Evolutionary conservation across 2,888 invertebrate species (phyloP).

Genomic region (Eilema sororculum): DNA sequence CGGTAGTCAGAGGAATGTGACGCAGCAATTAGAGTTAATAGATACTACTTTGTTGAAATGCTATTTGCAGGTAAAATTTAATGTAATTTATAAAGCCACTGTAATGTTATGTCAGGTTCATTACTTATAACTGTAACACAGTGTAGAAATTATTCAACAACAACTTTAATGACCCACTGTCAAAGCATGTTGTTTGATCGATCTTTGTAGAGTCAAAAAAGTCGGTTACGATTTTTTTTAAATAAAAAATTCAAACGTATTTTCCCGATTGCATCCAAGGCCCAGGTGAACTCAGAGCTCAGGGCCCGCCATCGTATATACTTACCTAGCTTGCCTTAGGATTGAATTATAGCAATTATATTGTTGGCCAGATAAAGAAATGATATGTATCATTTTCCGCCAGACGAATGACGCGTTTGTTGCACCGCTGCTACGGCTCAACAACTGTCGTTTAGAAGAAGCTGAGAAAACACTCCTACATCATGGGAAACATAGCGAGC

Average conservation of each 20-base stretch:
- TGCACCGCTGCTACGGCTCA: constrained; percentile 95
- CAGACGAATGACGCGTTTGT: constrained; percentile 98
- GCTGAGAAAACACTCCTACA: constrained; percentile 95
- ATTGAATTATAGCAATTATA: too few relatives aligned
- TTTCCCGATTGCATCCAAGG: too few relatives aligned
- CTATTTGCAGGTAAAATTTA: constrained; percentile 92
- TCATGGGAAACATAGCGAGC: constrained; percentile 95
- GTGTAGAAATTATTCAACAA: background rate
- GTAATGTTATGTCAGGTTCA: background rate
- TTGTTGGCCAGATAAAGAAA: too few relatives aligned
- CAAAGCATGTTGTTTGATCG: too few relatives aligned
- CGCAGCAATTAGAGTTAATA: constrained; percentile 92
- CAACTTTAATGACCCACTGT: too few relatives aligned
- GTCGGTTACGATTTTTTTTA: too few relatives aligned
- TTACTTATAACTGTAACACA: too few relatives aligned
- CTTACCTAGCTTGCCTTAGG: too few relatives aligned
- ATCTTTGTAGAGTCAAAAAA: too few relatives aligned
- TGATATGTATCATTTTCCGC: background rate
- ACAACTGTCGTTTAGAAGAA: constrained; percentile 97
- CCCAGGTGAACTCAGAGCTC: too few relatives aligned
- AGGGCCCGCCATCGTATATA: too few relatives aligned
- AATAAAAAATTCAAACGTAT: too few relatives aligned
- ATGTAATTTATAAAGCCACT: background rate
- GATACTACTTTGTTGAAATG: constrained; percentile 99
- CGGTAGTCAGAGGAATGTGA: constrained; percentile 67